Evolutionary conservation across 1,140 invertebrate genomes (phyloP), one percentile per base, ranked within the genome.

Genomic region (Laupala kohalensis): DNA sequence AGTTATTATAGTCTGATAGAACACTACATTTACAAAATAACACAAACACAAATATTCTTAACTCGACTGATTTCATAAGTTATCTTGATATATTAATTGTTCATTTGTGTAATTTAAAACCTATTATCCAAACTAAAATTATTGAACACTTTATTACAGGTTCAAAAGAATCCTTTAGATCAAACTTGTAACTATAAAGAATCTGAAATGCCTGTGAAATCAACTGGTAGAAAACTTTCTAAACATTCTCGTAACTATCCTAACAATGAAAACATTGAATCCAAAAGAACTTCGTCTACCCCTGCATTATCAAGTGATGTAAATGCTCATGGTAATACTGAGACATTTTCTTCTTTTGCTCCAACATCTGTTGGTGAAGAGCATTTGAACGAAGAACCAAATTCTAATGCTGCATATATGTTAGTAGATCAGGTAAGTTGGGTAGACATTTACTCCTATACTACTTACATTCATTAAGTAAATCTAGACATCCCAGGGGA

Each of bases 401-500:
- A 83, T 70, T 79, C 84, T 23, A 81, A 85, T 79, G 84, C 85
- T 25, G 89, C 91, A 67, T 91, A 91, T 81, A 86, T 89, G 73
- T 84, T 91, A 71, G 85, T 91, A 12, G 90, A 92, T 77, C 85
- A 88, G 77, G 74, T 71, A 66, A 71, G 23, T 3, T 66, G n/a
- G 62, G n/a, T 63, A 63, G n/a, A 63, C 13, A 15, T 63, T n/a
- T 63, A 15, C n/a, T 63, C 62, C n/a, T 63, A 63, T 15, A 13
- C 13, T 63, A 63, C n/a, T n/a, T 13, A 63, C n/a, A 15, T 63
- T 63, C 13, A 63, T 63, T 63, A 15, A 15, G 62, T 63, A 63
- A 63, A n/a, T 63, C n/a, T 63, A n/a, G n/a, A 63, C n/a, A n/a
- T n/a, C n/a, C n/a, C n/a, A n/a, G n/a, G n/a, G n/a, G n/a, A n/a